Base-by-base conservation (phyloP, 1,140 invertebrate species). In the Paraescarpia echinospica region DNA sequence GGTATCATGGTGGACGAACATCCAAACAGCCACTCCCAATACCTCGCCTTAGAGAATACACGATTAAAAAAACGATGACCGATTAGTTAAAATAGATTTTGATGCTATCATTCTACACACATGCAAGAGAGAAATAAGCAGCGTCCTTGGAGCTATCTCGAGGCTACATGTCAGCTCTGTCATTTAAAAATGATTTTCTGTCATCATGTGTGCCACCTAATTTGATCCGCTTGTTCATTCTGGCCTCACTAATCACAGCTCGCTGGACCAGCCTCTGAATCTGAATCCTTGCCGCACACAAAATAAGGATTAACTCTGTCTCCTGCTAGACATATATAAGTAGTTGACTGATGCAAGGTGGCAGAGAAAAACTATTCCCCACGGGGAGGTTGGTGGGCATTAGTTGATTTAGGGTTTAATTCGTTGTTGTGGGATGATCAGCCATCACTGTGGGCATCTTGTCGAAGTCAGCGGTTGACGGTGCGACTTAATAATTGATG, bases 141-240 rank as follows among this genome's bases (percentile, higher is more conserved):
- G 22, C 22, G 59, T 77, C 59, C 22, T 6, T 77, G 12, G 27
- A 31, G 18, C 4, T 6, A 77, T 77, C 59, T 27, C 27, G 2
- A 77, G 59, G 59, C 59, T 18, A 77, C 59, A 77, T 18, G 59
- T 77, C 59, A 77, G 8, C 59, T 77, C 59, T 77, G 59, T 77
- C 59, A 77, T 77, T 77, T 77, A 77, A 31, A 77, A 77, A 77
- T 77, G 59, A 77, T 77, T 77, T 77, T 77, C 59, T 77, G 59
- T 77, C 59, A 77, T 77, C 59, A 27, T 2, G 59, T 77, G 2
- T 77, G 59, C 59, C 59, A 77, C 59, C 59, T 77, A 77, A 77
- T 77, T 77, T 77, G 59, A 77, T 77, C 59, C 59, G 59, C 59
- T 77, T 77, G 59, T 77, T 77, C 59, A 77, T 77, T 18, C 18